Evolutionary conservation across 1,140 invertebrate species (phyloP).

Genomic region (Chlorops oryzae): DNA sequence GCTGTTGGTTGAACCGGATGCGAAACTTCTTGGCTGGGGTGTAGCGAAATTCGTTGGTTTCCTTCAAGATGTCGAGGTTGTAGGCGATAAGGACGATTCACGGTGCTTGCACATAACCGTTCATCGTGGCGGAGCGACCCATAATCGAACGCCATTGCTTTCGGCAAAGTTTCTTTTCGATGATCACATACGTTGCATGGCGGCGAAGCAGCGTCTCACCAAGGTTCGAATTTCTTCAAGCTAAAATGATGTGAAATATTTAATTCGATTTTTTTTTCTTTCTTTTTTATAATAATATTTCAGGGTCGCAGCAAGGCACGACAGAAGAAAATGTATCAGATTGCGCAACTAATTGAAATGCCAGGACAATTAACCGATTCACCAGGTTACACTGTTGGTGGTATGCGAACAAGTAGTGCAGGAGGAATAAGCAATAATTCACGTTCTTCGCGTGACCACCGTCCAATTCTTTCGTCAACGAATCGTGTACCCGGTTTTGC

Average conservation of each 20-base stretch:
- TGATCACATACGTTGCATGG: conserved; percentile 97
- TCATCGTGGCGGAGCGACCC: conserved; percentile 63
- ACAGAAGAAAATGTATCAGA: conserved; percentile 92
- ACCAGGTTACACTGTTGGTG: conserved; percentile 45
- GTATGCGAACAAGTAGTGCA: conserved; percentile 37
- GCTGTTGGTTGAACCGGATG: conserved; percentile 94
- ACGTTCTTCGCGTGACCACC: conserved; percentile 40
- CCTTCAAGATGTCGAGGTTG: conserved; percentile 72
- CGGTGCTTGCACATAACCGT: conserved; percentile 92
- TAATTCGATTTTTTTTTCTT: conserved; percentile 4
- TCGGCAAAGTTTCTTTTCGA: conserved; percentile 95
- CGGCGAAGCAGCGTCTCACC: conserved; percentile 75
- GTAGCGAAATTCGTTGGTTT: conserved; percentile 91
- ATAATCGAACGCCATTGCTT: conserved; percentile 69
- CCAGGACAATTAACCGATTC: conserved; percentile 57
- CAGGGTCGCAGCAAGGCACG: conserved; percentile 90
- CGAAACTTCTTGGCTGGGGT: conserved; percentile 88
- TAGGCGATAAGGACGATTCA: conserved; percentile 93
- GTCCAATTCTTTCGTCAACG: conserved; percentile 55
- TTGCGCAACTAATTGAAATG: conserved; percentile 85
- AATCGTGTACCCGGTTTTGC: conserved; percentile 65
- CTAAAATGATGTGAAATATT: background rate
- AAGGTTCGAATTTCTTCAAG: conserved; percentile 55
- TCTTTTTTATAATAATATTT: no score
- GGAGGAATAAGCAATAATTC: conserved; percentile 31